Evolutionary conservation across 1,140 invertebrate species (phyloP).

Genomic region (Carposina sasakii): DNA sequence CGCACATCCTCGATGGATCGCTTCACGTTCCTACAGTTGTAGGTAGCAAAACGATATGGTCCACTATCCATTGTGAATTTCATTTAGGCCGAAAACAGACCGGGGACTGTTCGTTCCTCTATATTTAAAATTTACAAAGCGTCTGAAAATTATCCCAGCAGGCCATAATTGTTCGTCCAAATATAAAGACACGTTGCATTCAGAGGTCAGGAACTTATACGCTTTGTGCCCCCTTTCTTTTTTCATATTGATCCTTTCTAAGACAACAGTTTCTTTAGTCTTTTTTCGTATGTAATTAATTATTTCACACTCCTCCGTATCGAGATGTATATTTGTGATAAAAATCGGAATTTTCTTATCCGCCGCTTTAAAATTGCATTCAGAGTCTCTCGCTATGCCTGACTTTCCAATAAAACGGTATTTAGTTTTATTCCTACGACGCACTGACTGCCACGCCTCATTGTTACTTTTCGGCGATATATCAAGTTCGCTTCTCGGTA

Average conservation of each 20-base stretch:
- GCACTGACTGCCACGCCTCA: too few relatives aligned
- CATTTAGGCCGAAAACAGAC: neutral
- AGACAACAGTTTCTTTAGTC: slow-evolving; percentile 5
- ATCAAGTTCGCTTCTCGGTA: too few relatives aligned
- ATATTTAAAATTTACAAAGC: slow-evolving; percentile 18
- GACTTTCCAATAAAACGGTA: neutral
- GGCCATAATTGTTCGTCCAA: slow-evolving; percentile 22
- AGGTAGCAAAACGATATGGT: neutral
- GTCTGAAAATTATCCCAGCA: slow-evolving; percentile 19
- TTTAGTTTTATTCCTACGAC: neutral
- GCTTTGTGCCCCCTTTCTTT: slow-evolving; percentile 16
- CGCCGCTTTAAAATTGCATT: slow-evolving; percentile 9
- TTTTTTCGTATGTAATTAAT: slow-evolving; percentile 10
- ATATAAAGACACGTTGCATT: slow-evolving; percentile 13
- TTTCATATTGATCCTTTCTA: slow-evolving; percentile 22
- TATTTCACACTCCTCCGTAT: slow-evolving; percentile 6
- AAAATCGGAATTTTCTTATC: slow-evolving; percentile 11
- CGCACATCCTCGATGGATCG: neutral
- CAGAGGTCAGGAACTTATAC: slow-evolving; percentile 23
- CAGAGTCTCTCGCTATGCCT: slow-evolving; percentile 8
- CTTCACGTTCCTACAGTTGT: neutral
- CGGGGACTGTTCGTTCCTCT: neutral
- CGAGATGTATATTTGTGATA: slow-evolving; percentile 11
- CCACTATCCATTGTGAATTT: neutral
- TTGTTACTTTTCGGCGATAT: too few relatives aligned